These are phyloP conservation scores for Apolygus lucorum DNA, from an alignment of 1,140 invertebrate genomes.

Conservation along the genomic window DNA sequence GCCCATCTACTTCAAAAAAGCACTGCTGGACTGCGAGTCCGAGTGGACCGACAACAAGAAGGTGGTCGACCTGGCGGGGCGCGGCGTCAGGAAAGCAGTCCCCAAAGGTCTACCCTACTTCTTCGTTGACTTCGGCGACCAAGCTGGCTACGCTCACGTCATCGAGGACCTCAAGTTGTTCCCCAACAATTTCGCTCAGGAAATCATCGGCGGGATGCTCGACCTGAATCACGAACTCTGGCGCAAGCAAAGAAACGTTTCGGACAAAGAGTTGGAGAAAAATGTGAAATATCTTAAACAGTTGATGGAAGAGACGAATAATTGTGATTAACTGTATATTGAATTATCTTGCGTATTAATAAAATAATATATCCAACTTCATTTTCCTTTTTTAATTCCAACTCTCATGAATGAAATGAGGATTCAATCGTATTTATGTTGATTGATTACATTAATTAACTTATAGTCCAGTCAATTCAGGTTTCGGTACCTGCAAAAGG, in stretches of 20 bases:
- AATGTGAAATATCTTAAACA: slow-evolving; percentile 45
- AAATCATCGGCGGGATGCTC: slow-evolving; percentile 90
- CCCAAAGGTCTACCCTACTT: slow-evolving; percentile 95
- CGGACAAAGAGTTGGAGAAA: slow-evolving; percentile 42
- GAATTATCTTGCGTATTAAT: no score
- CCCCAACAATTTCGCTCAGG: slow-evolving; percentile 83
- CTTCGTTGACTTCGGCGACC: slow-evolving; percentile 81
- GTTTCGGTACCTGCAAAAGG: no score
- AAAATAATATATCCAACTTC: no score
- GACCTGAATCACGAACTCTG: slow-evolving; percentile 76
- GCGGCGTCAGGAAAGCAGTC: slow-evolving; percentile 65
- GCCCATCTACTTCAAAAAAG: slow-evolving; percentile 97
- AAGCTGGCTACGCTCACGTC: slow-evolving; percentile 88
- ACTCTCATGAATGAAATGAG: no score
- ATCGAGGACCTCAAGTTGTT: slow-evolving; percentile 89
- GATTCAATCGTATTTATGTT: no score
- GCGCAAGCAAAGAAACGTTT: slow-evolving; percentile 58
- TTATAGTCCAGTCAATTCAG: no score
- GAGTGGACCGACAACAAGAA: slow-evolving; percentile 96
- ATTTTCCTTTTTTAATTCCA: no score
- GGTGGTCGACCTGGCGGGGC: slow-evolving; percentile 66
- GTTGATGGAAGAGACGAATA: neutral
- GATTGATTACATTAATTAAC: no score
- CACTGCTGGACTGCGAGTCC: slow-evolving; percentile 83
- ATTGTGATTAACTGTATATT: no score